Evolutionary conservation across 2,888 invertebrate species (phyloP), one percentile per base, ranked within the genome.

Genomic region (Campoletis raptor): DNA sequence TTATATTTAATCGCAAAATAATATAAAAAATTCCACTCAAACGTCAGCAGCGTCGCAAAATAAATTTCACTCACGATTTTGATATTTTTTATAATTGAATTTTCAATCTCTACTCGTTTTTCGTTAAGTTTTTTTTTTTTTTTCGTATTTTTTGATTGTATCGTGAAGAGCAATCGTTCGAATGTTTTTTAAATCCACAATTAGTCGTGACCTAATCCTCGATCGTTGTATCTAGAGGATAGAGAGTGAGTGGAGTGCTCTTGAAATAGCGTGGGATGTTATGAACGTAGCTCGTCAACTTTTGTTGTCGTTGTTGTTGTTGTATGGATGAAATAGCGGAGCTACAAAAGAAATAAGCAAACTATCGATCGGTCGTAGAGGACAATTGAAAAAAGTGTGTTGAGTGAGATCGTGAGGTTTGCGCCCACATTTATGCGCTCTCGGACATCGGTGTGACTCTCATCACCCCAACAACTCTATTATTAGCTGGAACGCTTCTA

Each of bases 401-500:
- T 52, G 77, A 54, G 45, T 66, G 24, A 36, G 30, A 12, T 54
- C 42, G 57, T 67, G 72, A 69, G 67, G 30, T 76, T 81, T 37
- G 83, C 67, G 83, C 83, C 81, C 77, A 73, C 83, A 52, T 67
- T 77, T 42, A 24, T 36, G 15, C 37, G 30, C 54, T 69, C 69
- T 45, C 36, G 48, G 48, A 64, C 77, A 77, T 52, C 64, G 36
- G n/a, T 12, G 52, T 77, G 37, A 64, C 70, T 30, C 82, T 79
- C 72, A 48, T 45, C 74, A 45, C 57, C 70, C 64, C 21, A 77
- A 74, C n/a, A 48, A 30, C 21, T 73, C 86, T 86, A 86, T 86
- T 86, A 83, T 83, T 83, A 81, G 86, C 69, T 24, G 69, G 15
- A 74, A 61, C 78, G 77, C 61, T 86, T 86, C 83, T 86, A 86